Evolutionary conservation across 2,113 vertebrate genomes (phyloP).

Genomic region (Piaya cayana): DNA sequence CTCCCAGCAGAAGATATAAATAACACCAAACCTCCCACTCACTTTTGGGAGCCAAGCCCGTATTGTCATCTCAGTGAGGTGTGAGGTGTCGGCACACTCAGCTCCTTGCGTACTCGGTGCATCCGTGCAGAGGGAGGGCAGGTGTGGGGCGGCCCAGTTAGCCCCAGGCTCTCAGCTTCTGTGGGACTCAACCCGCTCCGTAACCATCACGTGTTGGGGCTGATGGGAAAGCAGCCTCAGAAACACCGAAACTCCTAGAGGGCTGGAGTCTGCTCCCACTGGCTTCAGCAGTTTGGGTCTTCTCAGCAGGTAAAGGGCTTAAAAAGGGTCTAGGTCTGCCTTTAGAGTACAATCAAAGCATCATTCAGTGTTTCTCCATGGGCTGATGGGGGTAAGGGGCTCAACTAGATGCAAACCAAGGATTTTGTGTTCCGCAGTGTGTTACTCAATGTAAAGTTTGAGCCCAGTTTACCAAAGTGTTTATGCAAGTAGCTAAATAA

Average conservation of each 20-base stretch:
- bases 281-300: too few relatives aligned
- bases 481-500: not conserved
- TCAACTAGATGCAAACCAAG: not conserved
- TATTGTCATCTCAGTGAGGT: accelerated
- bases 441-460: not conserved
- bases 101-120: accelerated
- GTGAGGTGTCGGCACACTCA: not conserved
- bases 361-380: too few relatives aligned
- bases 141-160: not conserved
- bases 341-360: not conserved
- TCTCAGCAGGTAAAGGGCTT: not conserved
- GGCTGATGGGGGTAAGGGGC: not conserved
- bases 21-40: not conserved
- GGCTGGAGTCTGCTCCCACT: accelerated
- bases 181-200: not conserved
- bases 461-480: not conserved
- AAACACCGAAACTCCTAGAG: not conserved
- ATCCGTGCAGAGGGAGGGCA: not conserved
- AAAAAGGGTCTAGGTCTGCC: accelerated
- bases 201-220: not conserved
- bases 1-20: not conserved
- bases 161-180: not conserved
- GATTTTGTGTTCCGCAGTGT: accelerated
- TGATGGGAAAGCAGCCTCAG: not conserved
- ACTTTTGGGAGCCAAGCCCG: not conserved